These are phyloP conservation scores for Corythaixoides concolor DNA, from an alignment of 2,113 vertebrate genomes.

Conservation along the genomic window DNA sequence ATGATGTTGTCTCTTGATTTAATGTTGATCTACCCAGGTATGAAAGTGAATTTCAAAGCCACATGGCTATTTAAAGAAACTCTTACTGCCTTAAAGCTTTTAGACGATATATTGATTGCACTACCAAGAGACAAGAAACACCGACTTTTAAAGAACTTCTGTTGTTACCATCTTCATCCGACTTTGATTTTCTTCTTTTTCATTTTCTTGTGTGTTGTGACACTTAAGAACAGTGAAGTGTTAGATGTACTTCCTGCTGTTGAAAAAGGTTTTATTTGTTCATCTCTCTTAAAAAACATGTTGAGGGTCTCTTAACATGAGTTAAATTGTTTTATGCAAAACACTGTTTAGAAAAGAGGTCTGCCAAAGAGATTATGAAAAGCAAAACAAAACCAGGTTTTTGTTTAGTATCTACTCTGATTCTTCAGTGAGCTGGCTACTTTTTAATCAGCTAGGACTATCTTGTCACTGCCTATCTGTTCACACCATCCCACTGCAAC, in stretches of 20 bases:
- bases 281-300: not conserved
- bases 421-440: not conserved
- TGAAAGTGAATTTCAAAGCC: constrained; percentile 21
- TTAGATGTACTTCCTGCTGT: not conserved
- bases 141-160: not conserved
- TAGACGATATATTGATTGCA: not conserved
- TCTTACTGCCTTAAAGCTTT: not conserved
- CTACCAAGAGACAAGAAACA: not conserved
- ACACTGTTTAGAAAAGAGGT: not conserved
- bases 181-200: constrained; percentile 3
- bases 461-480: not conserved
- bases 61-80: constrained; percentile 18
- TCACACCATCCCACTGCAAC: not conserved
- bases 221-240: not conserved
- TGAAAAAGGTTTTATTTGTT: not conserved
- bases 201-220: not conserved
- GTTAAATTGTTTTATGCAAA: not conserved
- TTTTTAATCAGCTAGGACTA: not conserved
- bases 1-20: not conserved
- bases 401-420: not conserved
- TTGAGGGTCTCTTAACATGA: not conserved
- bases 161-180: not conserved
- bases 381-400: not conserved
- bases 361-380: not conserved
- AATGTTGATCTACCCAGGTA: not conserved